Percentiles rank a stretch among this genome's conserved stretches.
These are phyloP conservation scores for Seriola rivoliana DNA, from an alignment of 2,113 vertebrate genomes.

Conservation along the genomic window DNA sequence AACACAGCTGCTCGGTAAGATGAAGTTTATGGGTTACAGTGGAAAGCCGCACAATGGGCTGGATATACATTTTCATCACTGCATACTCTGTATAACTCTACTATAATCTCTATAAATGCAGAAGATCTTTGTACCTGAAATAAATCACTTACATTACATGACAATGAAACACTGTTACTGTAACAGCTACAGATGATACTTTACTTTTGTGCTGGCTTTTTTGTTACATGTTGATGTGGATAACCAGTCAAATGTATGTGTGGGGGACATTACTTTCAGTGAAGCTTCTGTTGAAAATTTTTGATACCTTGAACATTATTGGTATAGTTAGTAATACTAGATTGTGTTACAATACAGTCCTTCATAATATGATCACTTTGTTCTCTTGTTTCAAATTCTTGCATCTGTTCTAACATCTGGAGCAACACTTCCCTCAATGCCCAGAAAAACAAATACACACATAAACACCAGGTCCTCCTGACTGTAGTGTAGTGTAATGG, in stretches of 20 bases:
- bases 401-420: slow-evolving; percentile 30
- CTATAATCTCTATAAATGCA: no score
- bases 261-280: neutral
- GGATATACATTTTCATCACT: neutral
- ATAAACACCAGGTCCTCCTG: neutral
- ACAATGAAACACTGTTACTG: neutral
- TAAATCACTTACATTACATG: no score
- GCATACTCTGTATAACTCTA: neutral
- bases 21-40: slow-evolving; percentile 13
- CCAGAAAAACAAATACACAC: slow-evolving; percentile 9
- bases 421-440: neutral
- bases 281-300: neutral
- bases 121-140: no score
- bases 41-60: slow-evolving; percentile 24
- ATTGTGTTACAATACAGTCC: neutral
- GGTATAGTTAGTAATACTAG: neutral
- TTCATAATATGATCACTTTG: neutral
- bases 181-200: neutral
- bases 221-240: no score
- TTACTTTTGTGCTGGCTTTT: neutral
- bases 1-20: slow-evolving; percentile 56
- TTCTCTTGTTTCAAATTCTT: slow-evolving; percentile 7
- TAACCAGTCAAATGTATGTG: neutral
- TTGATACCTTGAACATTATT: neutral
- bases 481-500: neutral